Percentiles rank a stretch among this genome's conserved stretches.
These are phyloP conservation scores for Caenorhabditis angaria DNA, from an alignment of 2,888 invertebrate species.

Conservation along the genomic window DNA sequence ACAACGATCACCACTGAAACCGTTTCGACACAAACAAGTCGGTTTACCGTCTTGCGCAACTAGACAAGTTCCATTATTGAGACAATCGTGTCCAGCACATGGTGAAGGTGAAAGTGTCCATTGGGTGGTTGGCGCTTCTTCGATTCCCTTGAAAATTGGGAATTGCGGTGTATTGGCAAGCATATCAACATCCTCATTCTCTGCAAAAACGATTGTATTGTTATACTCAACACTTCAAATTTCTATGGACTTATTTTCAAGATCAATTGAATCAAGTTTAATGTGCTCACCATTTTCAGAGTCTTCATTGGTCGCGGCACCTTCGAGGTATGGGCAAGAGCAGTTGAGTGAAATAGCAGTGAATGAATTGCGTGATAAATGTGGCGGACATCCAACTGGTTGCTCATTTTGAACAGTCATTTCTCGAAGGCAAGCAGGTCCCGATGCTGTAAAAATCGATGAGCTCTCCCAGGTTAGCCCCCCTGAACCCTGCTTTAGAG, in stretches of 20 bases:
- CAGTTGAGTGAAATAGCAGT: constrained; percentile 55
- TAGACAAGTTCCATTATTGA: constrained; percentile 66
- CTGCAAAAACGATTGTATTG: constrained; percentile 16
- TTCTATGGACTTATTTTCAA: neutral
- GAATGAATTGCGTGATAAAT: constrained; percentile 56
- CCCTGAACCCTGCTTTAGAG: neutral
- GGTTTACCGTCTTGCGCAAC: constrained; percentile 58
- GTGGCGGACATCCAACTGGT: constrained; percentile 61
- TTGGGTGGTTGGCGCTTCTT: constrained; percentile 23
- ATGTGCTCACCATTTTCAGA: constrained; percentile 32
- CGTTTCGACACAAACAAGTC: constrained; percentile 61
- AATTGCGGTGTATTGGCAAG: constrained; percentile 45
- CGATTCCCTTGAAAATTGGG: constrained; percentile 46
- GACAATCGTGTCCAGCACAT: constrained; percentile 57
- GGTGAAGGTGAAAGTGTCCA: constrained; percentile 49
- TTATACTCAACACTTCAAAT: neutral
- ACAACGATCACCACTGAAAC: constrained; percentile 61
- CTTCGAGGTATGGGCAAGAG: constrained; percentile 55
- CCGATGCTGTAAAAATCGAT: constrained; percentile 33
- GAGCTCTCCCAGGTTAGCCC: no score
- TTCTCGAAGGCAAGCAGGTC: constrained; percentile 58
- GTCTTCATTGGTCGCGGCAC: constrained; percentile 30
- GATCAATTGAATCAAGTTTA: no score
- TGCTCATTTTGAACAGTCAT: constrained; percentile 59
- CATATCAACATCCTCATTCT: constrained; percentile 44